Evolutionary conservation across 1,140 invertebrate genomes (phyloP).

Genomic region (Drosophila pseudoananassae): DNA sequence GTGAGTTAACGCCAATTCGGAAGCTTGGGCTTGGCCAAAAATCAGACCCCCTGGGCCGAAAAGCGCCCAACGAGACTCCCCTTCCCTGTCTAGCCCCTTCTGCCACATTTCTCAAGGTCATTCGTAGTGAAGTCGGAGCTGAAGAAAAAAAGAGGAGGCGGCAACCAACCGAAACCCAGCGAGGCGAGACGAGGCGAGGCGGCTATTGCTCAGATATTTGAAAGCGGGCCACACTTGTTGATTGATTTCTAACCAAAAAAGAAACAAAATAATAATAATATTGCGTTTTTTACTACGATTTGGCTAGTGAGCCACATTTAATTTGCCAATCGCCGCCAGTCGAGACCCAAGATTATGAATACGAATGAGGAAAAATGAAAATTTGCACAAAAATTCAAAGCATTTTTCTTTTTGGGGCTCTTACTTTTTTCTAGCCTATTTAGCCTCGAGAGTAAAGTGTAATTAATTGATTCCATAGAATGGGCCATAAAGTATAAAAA

Average conservation of each 20-base stretch:
- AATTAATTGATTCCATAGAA: slow-evolving; percentile 63
- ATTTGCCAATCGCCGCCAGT: slow-evolving; percentile 55
- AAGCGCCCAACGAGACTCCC: slow-evolving; percentile 31
- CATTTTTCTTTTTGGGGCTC: slow-evolving; percentile 51
- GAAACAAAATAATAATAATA: slow-evolving; percentile 20
- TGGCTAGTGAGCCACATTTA: slow-evolving; percentile 38
- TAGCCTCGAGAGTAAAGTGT: slow-evolving; percentile 58
- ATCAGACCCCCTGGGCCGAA: slow-evolving; percentile 22
- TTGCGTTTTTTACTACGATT: slow-evolving; percentile 42
- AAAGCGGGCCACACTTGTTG: slow-evolving; percentile 74
- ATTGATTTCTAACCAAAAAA: slow-evolving; percentile 60
- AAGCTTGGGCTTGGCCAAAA: slow-evolving; percentile 43
- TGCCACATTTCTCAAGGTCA: slow-evolving; percentile 60
- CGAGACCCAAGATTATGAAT: slow-evolving; percentile 28
- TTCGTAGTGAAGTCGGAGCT: slow-evolving; percentile 18
- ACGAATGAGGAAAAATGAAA: slow-evolving; percentile 65
- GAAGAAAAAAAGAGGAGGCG: slow-evolving; percentile 14
- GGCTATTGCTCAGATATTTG: slow-evolving; percentile 57
- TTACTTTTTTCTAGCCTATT: slow-evolving; percentile 71
- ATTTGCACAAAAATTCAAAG: slow-evolving; percentile 70
- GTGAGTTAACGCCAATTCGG: slow-evolving; percentile 51
- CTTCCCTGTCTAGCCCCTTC: neutral
- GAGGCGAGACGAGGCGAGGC: slow-evolving; percentile 69
- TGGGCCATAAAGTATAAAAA: slow-evolving; percentile 55
- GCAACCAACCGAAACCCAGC: slow-evolving; percentile 52